Evolutionary conservation across 2,113 vertebrate genomes (phyloP).

Genomic region (Perccottus glenii): DNA sequence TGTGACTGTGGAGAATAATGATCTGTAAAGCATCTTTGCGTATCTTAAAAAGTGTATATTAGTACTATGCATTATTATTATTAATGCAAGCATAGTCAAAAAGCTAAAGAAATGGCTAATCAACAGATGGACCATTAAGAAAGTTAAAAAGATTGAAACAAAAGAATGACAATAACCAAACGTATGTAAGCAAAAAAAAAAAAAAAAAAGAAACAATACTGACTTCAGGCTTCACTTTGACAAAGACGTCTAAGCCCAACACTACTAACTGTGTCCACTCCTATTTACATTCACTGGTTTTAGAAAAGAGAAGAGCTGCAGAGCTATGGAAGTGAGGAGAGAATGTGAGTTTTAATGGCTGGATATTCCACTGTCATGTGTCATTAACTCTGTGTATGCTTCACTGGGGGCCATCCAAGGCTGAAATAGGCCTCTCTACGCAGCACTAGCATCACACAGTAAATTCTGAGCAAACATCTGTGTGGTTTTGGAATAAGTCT

Average conservation of each 20-base stretch:
- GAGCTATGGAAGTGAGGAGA: conserved; percentile 4
- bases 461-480: neutral
- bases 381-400: neutral
- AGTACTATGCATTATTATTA: too few species aligned
- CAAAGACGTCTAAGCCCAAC: neutral
- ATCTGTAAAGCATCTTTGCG: too few species aligned
- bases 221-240: too few species aligned
- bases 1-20: too few species aligned
- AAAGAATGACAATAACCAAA: too few species aligned
- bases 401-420: neutral
- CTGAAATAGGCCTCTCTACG: conserved; percentile 7
- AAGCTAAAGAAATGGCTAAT: too few species aligned
- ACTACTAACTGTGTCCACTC: neutral
- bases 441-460: neutral
- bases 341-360: neutral
- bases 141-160: too few species aligned
- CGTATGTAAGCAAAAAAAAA: too few species aligned
- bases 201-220: too few species aligned
- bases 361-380: conserved; percentile 17
- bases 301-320: conserved; percentile 13
- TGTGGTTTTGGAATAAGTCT: neutral
- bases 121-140: too few species aligned
- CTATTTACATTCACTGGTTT: neutral
- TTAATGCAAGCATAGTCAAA: too few species aligned
- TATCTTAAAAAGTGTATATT: too few species aligned